Base-by-base conservation (phyloP, 2,888 invertebrate species). In the Calameuta pallipes region DNA sequence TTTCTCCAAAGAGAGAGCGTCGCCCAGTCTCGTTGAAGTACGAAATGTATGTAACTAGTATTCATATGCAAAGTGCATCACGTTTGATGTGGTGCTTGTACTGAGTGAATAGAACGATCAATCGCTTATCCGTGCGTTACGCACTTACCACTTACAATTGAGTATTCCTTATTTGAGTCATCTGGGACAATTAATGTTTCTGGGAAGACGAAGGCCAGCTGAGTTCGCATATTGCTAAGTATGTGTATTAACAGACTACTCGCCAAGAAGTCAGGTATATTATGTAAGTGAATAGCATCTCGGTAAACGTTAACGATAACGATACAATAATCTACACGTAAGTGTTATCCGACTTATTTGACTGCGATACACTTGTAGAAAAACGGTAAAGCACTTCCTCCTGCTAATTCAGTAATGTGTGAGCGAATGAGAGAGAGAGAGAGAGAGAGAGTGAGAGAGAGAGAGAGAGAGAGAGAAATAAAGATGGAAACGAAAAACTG, bases 391-490 rank as follows among this genome's bases (percentile, higher is more conserved):
- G 56, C 56, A 56, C 23, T 56, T 56, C 56, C 56, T 56, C 23
- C 56, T 56, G 56, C 23, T 56, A 56, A 23, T 56, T 23, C 56
- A 2, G 23, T 56, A 56, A 56, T 75, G 69, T 30, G 73, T 69
- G 80, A 77, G 75, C 69, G 76, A 34, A 15, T 73, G 76, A 76
- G 36, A n/a, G 34, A 73, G 33, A 33, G 33, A 33, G 4, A 33
- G 33, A 33, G 33, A 33, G 75, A 73, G 33, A 33, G 33, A 33
- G 4, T 4, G 33, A 33, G 33, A 33, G 75, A 73, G 33, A 33
- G 33, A 33, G 33, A 33, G 56, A 68, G 73, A 75, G 74, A 56
- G 70, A 78, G 71, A 80, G 76, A 78, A 80, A 77, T 76, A 76
- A 74, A 36, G 75, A 69, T 56, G 56, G 56, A 56, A 41, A 56